Base-by-base conservation (phyloP, 92 coral and sea anemone species). In the Zoanthus solanderi region DNA sequence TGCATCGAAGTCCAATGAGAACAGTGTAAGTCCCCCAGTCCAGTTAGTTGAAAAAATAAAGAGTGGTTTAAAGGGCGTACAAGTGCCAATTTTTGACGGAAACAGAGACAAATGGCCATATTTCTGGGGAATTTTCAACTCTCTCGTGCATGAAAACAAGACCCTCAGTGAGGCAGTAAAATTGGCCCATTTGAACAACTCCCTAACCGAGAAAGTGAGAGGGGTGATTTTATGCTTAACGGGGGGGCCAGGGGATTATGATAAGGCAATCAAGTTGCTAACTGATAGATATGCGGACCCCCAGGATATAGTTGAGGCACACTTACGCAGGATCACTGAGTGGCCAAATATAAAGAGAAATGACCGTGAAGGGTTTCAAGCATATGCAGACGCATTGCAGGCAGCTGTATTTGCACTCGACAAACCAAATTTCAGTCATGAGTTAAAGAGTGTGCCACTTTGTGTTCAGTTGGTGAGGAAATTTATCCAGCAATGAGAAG, bases 381-480 rank as follows among this genome's bases (percentile, higher is more conserved):
- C 65, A 57, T 84, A 60, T 78, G 89, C 92, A 12, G 92, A 89
- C 52, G 92, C 90, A 65, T 54, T 89, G 52, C 89, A 89, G 77
- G 92, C 92, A 28, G 92, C 92, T 16, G 89, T 89, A 56, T 89
- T 89, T 78, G 85, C 92, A 45, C 65, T 89, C 77, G 89, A 89
- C 76, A 53, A 85, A 57, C 90, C 92, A 50, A 75, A 63, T 85
- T 85, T 75, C 61, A 65, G 54, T 42, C 92, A 78, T 68, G 90
- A 78, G 71, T 63, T 87, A 28, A 60, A 76, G 72, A 87, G 78
- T 83, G 74, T 78, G 54, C 85, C 90, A 23, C 78, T 87, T 3
- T 87, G 90, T 45, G 50, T 66, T 15, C 90, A 87, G 79, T 46
- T 87, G 56, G 85, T 67, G 73, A 32, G 89, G 9, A 86, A 86